Evolutionary conservation across 2,797 vertebrate species (phyloP).

Genomic region (Chelon labrosus): DNA sequence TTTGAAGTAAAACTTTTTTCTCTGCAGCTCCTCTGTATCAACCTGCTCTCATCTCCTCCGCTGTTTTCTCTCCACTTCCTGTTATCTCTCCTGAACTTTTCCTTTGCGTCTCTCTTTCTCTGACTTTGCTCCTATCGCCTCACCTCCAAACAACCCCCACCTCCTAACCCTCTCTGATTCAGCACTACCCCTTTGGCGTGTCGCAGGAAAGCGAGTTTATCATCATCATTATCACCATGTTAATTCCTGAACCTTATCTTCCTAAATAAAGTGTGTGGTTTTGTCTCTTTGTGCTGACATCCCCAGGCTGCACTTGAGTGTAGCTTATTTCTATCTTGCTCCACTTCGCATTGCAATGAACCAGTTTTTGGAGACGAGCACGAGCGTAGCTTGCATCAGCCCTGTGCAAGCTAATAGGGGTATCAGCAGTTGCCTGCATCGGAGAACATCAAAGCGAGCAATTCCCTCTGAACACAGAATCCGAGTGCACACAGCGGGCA

Average conservation of each 20-base stretch:
- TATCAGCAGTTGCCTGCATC: constrained; percentile 81
- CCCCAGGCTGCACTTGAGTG: constrained; percentile 71
- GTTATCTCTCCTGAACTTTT: constrained; percentile 38
- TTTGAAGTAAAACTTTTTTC: background rate
- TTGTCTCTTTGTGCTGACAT: constrained; percentile 79
- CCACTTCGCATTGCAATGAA: constrained; percentile 64
- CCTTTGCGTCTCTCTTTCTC: constrained; percentile 2
- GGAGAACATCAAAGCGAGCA: constrained; percentile 85
- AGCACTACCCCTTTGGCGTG: constrained; percentile 49
- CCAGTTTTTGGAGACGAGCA: constrained; percentile 45
- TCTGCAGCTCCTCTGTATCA: background rate
- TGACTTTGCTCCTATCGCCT: constrained; percentile 38
- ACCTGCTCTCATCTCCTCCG: background rate
- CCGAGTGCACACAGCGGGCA: constrained; percentile 81
- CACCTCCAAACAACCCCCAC: constrained; percentile 24
- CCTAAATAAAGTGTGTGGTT: constrained; percentile 77
- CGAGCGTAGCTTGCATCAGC: constrained; percentile 81
- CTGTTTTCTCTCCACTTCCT: constrained; percentile 10
- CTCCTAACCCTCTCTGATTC: constrained; percentile 45
- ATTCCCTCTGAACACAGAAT: constrained; percentile 80
- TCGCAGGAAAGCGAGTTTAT: constrained; percentile 59
- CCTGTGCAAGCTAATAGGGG: constrained; percentile 80
- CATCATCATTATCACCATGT: constrained; percentile 65
- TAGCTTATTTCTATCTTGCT: constrained; percentile 59
- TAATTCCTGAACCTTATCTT: constrained; percentile 78